Percentiles rank a stretch among this genome's conserved stretches.
Conservation (phyloP, 2,888 invertebrate genomes). For the Trachelus iudaicus region DNA sequence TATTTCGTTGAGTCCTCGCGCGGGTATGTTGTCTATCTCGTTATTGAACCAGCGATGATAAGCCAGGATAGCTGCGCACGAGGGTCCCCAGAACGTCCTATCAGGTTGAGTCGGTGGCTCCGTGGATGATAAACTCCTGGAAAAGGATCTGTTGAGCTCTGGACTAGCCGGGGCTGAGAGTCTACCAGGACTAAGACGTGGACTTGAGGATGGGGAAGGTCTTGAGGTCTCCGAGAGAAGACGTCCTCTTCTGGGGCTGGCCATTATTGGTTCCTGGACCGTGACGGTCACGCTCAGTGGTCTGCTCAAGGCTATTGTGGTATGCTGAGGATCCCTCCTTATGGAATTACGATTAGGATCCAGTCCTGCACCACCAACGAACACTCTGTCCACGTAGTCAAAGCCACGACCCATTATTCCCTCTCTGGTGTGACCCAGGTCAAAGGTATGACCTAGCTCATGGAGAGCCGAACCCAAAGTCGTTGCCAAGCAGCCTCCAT, state of each 20-base stretch:
- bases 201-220: constrained; percentile 68
- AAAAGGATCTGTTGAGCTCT: constrained; percentile 58
- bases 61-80: constrained; percentile 57
- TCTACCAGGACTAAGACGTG: constrained; percentile 48
- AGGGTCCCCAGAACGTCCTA: constrained; percentile 59
- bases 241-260: constrained; percentile 66
- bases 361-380: constrained; percentile 73
- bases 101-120: constrained; percentile 45
- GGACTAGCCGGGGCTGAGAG: constrained; percentile 62
- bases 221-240: constrained; percentile 68
- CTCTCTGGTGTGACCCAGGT: constrained; percentile 88
- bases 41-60: constrained; percentile 68
- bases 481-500: constrained; percentile 89
- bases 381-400: constrained; percentile 83
- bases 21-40: constrained; percentile 47
- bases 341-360: constrained; percentile 72
- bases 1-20: constrained; percentile 33
- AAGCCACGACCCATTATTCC: constrained; percentile 96
- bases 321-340: constrained; percentile 73
- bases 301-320: constrained; percentile 71
- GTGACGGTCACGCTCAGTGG: constrained; percentile 74
- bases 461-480: constrained; percentile 92
- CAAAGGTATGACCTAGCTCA: constrained; percentile 94
- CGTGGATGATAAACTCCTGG: constrained; percentile 41
- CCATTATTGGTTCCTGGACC: constrained; percentile 69